Base-by-base conservation (phyloP, 2,888 invertebrate species). In the Crioceris asparagi region DNA sequence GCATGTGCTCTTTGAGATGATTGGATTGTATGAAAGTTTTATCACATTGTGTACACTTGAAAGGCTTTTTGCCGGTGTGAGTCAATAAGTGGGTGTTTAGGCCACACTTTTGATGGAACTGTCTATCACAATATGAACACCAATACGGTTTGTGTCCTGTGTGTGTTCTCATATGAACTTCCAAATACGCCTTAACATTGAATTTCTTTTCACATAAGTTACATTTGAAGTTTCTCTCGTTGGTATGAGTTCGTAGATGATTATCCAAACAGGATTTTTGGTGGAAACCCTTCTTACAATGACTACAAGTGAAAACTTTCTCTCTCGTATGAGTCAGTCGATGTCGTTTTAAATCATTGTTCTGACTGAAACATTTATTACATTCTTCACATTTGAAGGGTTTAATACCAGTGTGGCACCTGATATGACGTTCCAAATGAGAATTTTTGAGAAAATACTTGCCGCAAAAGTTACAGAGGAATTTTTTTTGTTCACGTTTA, bases 31-130 rank as follows among this genome's bases (percentile, higher is more conserved):
- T 52, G 35, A 59, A 59, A 4, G 52, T 45, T 46, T 55, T 64
- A 8, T 60, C 54, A 44, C 69, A 69, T 17, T 60, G 54, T 5
- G 55, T 53, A 39, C 68, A 69, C 29, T 56, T 56, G 38, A 61
- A 65, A 1, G 60, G 60, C 17, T 56, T 55, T 26, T 54, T 51
- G 0, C 58, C 57, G 2, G 55, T 57, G 37, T 61, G 62, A 2
- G 52, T 55, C 15, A 56, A 38, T 40, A 55, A 50, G 37, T 61
- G 61, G 23, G 51, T 50, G 11, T 55, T 52, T 14, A 60, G 49
- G 16, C 52, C 52, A 25, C 56, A 49, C 21, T 52, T 48, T 30
- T 57, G 57, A 3, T 53, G 48, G 37, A 60, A 61, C 4, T 49
- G 43, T 47, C 58, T 60, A 8, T 53, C 49, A 39, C 61, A 61